Percentiles rank a stretch among this genome's conserved stretches.
Conservation (phyloP, 2,113 vertebrate species). For the Pycnonotus jocosus region DNA sequence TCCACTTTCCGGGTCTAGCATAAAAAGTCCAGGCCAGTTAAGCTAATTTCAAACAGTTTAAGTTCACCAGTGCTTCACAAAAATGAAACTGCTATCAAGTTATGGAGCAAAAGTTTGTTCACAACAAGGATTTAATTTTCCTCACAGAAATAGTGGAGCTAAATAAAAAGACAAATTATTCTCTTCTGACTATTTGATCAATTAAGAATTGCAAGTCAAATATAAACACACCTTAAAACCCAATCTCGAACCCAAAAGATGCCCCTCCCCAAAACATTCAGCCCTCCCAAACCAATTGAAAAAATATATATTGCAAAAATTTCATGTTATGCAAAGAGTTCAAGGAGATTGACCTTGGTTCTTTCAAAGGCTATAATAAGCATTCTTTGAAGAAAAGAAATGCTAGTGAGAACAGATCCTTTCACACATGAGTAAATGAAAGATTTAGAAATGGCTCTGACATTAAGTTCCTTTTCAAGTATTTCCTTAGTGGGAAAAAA, state of each 20-base stretch:
- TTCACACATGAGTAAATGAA: neutral
- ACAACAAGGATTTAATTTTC: neutral
- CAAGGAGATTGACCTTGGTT: neutral
- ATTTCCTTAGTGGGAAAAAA: neutral
- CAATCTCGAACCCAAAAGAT: neutral
- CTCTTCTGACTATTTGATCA: neutral
- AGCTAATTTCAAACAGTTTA: neutral
- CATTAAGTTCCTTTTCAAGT: neutral
- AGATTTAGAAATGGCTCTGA: neutral
- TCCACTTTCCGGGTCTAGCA: neutral
- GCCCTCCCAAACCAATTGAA: neutral
- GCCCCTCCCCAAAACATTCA: neutral
- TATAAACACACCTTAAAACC: neutral
- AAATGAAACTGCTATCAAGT: neutral
- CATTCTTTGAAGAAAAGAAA: conserved; percentile 16
- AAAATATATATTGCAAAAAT: neutral
- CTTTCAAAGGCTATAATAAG: neutral
- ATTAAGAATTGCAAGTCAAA: neutral
- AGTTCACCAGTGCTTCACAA: neutral
- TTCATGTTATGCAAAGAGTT: neutral
- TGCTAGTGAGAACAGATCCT: neutral
- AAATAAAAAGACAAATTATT: neutral
- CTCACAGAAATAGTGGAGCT: neutral
- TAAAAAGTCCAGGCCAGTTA: neutral
- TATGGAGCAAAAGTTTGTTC: neutral